Evolutionary conservation across 2,113 vertebrate species (phyloP), one percentile per base, ranked within the genome.

Genomic region (Muntiacus muntjak): DNA sequence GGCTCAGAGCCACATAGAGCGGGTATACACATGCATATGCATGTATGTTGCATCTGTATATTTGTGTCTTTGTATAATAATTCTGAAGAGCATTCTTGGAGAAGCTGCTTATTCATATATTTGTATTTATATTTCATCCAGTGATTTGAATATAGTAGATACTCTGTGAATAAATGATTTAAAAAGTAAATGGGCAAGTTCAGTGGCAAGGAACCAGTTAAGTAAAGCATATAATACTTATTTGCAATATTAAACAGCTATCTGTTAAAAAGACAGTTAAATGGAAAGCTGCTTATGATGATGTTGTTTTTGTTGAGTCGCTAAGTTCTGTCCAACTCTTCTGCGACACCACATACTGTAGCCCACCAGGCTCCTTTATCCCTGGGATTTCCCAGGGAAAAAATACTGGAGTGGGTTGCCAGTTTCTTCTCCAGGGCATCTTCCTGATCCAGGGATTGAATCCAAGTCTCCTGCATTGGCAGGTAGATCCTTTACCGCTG

Each of bases 251-350:
- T 86, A 87, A 93, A 85, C 17, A 90, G 47, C 55, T 88, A 50
- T 60, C 92, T 97, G 47, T 26, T 87, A 90, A 84, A 95, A 95
- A 92, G 79, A 79, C 62, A 87, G 10, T 88, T 97, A 67, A 85
- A 84, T 84, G 33, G 54, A 94, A 92, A 97, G 40, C 25, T 90
- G 50, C 57, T 95, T 90, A 88, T 94, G 50, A 82, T 95, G 50
- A 76, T 76, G 71, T 0, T 43, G 64, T 71, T 40, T 17, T 71
- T 40, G 40, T 15, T 43, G 21, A 43, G 71, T 76, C 3, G 1
- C 40, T 15, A 25, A 26, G 23, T 26, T 14, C 12, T 76, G 12
- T 76, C 71, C 71, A 43, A 43, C 40, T 76, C 71, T 76, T 71
- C 40, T 14, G 71, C 0, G 1, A 30, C 67, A 40, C 11, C 36